phyloP scores from a whole-genome alignment of 2,888 invertebrate species.

The Panopea generosa region DNA sequence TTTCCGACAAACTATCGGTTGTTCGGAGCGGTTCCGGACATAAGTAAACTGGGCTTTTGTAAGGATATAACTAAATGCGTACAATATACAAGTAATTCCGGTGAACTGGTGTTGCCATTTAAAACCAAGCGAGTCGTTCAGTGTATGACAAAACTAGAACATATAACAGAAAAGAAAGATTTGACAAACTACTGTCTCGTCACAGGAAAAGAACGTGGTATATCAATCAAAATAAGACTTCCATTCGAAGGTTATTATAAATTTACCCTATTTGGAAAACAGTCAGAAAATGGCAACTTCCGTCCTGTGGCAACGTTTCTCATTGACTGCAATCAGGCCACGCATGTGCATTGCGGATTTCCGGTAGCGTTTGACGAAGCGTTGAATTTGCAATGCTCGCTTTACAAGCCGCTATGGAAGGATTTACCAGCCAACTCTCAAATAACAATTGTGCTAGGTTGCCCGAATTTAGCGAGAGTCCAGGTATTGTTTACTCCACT shows the following conservation, averaged over 20 bases:
- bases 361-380: slow-evolving; percentile 61
- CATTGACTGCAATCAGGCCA: slow-evolving; percentile 51
- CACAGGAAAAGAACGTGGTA: slow-evolving; percentile 51
- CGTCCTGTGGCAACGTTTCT: slow-evolving; percentile 61
- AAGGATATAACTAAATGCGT: slow-evolving; percentile 51
- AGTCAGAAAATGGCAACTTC: slow-evolving; percentile 48
- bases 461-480: slow-evolving; percentile 36
- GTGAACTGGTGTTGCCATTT: slow-evolving; percentile 58
- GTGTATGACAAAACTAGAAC: slow-evolving; percentile 61
- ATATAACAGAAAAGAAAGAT: slow-evolving; percentile 50
- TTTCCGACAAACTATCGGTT: slow-evolving; percentile 61
- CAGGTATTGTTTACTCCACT: slow-evolving; percentile 39
- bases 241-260: slow-evolving; percentile 65
- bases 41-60: slow-evolving; percentile 59
- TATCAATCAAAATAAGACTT: slow-evolving; percentile 59
- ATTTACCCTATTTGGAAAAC: slow-evolving; percentile 58
- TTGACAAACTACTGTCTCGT: slow-evolving; percentile 52
- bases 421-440: slow-evolving; percentile 58
- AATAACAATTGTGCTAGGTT: slow-evolving; percentile 46
- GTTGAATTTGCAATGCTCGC: slow-evolving; percentile 47
- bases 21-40: slow-evolving; percentile 61
- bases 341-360: slow-evolving; percentile 61
- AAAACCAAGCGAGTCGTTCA: slow-evolving; percentile 54
- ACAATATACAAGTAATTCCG: slow-evolving; percentile 41
- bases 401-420: slow-evolving; percentile 60